Conservation (phyloP, 2,113 vertebrate genomes). For the Speoplatyrhinus poulsoni region DNA sequence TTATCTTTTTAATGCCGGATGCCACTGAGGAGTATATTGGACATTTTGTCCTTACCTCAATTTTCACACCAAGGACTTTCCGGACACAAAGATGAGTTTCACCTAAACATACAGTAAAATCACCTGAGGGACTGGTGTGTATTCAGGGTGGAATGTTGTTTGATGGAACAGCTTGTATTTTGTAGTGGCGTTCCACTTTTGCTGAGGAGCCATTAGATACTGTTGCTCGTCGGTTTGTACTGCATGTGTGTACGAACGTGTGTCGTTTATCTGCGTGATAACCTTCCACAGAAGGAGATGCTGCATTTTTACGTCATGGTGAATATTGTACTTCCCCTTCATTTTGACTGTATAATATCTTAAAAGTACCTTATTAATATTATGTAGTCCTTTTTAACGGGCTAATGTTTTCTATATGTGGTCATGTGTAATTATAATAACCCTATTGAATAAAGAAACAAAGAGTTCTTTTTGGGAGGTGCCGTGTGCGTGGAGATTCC, state of each 20-base stretch:
- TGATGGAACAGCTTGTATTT: constrained; percentile 51
- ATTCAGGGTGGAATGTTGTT: constrained; percentile 12
- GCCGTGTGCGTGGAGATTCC: constrained; percentile 3
- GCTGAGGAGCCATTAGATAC: constrained; percentile 53
- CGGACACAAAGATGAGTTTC: constrained; percentile 10
- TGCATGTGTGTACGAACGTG: constrained; percentile 70
- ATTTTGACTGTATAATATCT: constrained; percentile 54
- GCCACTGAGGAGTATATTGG: too few relatives aligned
- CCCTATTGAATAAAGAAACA: constrained; percentile 64
- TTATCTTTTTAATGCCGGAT: too few relatives aligned
- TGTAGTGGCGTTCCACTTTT: constrained; percentile 50
- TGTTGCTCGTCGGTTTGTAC: constrained; percentile 66
- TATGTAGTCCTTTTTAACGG: constrained; percentile 56
- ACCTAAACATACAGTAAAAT: neutral
- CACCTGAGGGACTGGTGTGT: constrained; percentile 20
- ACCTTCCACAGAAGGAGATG: constrained; percentile 46
- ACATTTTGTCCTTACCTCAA: neutral
- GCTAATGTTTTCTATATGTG: constrained; percentile 71
- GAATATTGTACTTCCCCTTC: constrained; percentile 40
- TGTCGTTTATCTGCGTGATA: constrained; percentile 27
- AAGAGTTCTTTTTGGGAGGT: constrained; percentile 37
- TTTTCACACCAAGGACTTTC: neutral
- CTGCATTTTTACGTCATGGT: constrained; percentile 53
- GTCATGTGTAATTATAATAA: constrained; percentile 66
- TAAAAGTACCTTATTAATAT: constrained; percentile 52